These are phyloP conservation scores for Phallusia fumigata DNA, from an alignment of 23 tunicate genomes.

Conservation along the genomic window DNA sequence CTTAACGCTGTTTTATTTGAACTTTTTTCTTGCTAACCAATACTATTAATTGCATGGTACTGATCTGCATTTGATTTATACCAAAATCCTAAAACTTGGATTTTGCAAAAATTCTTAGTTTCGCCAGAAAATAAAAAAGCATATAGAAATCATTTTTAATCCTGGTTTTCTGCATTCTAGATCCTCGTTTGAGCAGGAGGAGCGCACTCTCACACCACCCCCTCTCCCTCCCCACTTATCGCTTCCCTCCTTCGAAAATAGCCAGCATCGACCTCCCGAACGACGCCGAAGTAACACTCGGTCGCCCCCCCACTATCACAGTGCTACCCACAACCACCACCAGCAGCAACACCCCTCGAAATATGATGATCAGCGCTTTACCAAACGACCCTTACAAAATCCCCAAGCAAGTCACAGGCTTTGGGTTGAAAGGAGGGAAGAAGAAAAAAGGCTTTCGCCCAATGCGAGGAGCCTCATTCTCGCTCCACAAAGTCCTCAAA, in stretches of 20 bases:
- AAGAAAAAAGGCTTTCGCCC: background rate
- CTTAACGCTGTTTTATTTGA: too few relatives aligned
- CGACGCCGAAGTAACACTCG: slow-evolving; percentile 42
- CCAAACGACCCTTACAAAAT: background rate
- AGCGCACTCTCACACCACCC: slow-evolving; percentile 73
- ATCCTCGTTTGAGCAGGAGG: slow-evolving; percentile 39
- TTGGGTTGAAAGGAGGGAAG: background rate
- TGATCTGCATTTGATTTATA: too few relatives aligned
- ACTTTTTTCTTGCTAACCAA: too few relatives aligned
- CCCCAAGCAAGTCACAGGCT: background rate
- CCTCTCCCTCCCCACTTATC: slow-evolving; percentile 74
- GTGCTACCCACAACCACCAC: slow-evolving; percentile 20
- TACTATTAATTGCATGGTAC: too few relatives aligned
- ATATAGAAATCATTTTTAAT: too few relatives aligned
- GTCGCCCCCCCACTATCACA: background rate
- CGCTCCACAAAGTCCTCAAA: background rate
- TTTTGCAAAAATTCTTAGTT: too few relatives aligned
- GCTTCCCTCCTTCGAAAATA: slow-evolving; percentile 27
- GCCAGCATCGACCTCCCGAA: slow-evolving; percentile 20
- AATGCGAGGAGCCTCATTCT: background rate
- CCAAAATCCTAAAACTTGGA: too few relatives aligned
- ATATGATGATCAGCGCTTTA: background rate
- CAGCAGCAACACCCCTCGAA: slow-evolving; percentile 20
- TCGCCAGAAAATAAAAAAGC: too few relatives aligned
- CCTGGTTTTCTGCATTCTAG: slow-evolving; percentile 13